Conservation (phyloP, 2,888 invertebrate genomes). For the Nymphalis polychloros region DNA sequence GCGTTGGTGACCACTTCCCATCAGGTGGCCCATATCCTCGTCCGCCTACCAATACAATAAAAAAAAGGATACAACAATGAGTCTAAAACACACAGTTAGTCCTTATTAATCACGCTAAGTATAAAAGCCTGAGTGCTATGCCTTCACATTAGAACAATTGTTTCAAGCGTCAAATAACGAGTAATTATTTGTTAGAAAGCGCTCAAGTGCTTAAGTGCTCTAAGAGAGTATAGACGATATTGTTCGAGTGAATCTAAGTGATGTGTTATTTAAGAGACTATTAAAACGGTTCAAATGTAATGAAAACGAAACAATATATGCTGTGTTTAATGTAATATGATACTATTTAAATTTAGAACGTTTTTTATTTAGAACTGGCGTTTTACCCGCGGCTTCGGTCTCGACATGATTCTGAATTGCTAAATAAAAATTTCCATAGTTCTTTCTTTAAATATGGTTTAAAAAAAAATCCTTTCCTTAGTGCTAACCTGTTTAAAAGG, state of each 20-base stretch:
- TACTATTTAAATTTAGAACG: too few relatives aligned
- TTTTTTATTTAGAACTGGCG: too few relatives aligned
- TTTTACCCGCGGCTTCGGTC: too few relatives aligned
- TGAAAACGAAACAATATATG: not conserved
- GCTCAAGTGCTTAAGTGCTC: constrained; percentile 7
- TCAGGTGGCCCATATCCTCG: too few relatives aligned
- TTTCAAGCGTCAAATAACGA: constrained; percentile 13
- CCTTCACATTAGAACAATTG: constrained; percentile 17
- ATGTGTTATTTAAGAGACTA: constrained; percentile 2
- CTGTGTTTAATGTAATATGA: not conserved
- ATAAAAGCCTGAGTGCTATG: constrained; percentile 9
- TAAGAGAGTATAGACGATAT: not conserved
- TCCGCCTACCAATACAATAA: too few relatives aligned
- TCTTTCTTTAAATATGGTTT: too few relatives aligned
- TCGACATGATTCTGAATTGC: too few relatives aligned
- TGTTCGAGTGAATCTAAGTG: constrained; percentile 1
- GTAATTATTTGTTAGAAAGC: constrained; percentile 9
- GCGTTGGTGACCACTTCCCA: too few relatives aligned
- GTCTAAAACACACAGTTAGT: not conserved
- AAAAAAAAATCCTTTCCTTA: too few relatives aligned
- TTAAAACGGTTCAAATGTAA: not conserved
- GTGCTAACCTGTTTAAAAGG: too few relatives aligned
- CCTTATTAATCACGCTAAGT: constrained; percentile 4
- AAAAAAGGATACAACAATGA: not conserved
- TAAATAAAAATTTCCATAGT: too few relatives aligned